phyloP scores from a whole-genome alignment of 2,888 invertebrate species.

The Microctonus hyperodae region DNA sequence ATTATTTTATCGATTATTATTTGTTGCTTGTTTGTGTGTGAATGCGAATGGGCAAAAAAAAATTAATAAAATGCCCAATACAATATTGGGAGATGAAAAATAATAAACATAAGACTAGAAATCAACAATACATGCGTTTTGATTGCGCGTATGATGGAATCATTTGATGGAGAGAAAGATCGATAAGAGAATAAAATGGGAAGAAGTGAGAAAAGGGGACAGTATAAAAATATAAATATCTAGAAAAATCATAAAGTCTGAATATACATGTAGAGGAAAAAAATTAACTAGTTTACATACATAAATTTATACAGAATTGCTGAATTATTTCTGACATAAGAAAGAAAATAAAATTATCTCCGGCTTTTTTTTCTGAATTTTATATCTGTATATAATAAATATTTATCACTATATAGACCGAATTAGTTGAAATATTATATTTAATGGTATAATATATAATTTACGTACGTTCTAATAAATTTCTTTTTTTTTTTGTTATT shows the following conservation, averaged over 20 bases:
- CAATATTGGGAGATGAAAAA: conserved; percentile 43
- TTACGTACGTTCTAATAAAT: conserved; percentile 33
- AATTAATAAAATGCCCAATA: conserved; percentile 42
- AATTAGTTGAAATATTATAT: conserved; percentile 17
- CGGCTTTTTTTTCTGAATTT: conserved; percentile 9
- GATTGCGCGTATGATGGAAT: conserved; percentile 50
- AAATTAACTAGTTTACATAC: not conserved
- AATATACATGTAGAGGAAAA: not conserved
- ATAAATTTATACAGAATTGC: conserved; percentile 27
- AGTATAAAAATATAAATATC: conserved; percentile 62
- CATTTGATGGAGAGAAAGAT: conserved; percentile 43
- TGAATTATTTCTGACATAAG: conserved; percentile 23
- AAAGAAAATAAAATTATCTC: conserved; percentile 14
- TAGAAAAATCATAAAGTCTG: conserved; percentile 51
- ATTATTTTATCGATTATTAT: not conserved
- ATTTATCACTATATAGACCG: conserved; percentile 8
- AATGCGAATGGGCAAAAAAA: conserved; percentile 4
- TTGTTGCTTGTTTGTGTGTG: not conserved
- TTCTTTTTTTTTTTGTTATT: conserved; percentile 17
- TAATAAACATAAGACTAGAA: conserved; percentile 61
- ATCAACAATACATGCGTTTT: conserved; percentile 61
- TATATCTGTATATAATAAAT: not conserved
- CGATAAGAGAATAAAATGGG: not conserved
- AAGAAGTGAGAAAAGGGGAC: not conserved
- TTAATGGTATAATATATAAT: conserved; percentile 18